phyloP scores from a whole-genome alignment of 2,888 invertebrate species.

The Xanthia togata region DNA sequence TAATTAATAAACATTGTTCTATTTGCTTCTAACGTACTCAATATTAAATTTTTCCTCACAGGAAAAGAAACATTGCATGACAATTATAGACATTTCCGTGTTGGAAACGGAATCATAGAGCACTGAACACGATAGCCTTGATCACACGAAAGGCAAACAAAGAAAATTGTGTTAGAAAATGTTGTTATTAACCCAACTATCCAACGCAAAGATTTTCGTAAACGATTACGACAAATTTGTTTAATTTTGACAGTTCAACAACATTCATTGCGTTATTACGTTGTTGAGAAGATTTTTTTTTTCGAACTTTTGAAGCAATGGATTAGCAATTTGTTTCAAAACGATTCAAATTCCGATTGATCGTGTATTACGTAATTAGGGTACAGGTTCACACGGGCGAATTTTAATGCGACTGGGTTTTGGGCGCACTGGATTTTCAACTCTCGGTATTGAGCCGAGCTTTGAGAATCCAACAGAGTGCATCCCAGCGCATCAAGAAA shows the following conservation, averaged over 20 bases:
- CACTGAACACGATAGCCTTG: constrained; percentile 31
- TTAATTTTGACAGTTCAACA: too few species aligned
- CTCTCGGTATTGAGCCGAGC: neutral
- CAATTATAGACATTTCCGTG: constrained; percentile 38
- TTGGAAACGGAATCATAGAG: constrained; percentile 32
- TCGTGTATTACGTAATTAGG: too few species aligned
- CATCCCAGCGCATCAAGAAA: neutral
- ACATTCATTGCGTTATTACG: too few species aligned
- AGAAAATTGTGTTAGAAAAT: constrained; percentile 6
- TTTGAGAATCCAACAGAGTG: neutral
- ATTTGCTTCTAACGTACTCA: neutral
- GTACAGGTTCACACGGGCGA: too few species aligned
- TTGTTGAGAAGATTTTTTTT: too few species aligned
- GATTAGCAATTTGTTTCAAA: too few species aligned
- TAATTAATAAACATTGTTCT: constrained; percentile 15
- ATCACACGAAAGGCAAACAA: constrained; percentile 43
- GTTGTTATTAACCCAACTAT: neutral
- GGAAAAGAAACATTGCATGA: constrained; percentile 57
- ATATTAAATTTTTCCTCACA: constrained; percentile 34
- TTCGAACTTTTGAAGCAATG: too few species aligned
- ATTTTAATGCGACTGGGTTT: neutral
- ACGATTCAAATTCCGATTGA: too few species aligned
- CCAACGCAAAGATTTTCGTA: too few species aligned
- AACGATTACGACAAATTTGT: too few species aligned
- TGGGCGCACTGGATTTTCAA: neutral